Percentiles rank a stretch among this genome's conserved stretches.
These are phyloP conservation scores for Centruroides sculpturatus DNA, from an alignment of 1,140 invertebrate species.

Conservation along the genomic window DNA sequence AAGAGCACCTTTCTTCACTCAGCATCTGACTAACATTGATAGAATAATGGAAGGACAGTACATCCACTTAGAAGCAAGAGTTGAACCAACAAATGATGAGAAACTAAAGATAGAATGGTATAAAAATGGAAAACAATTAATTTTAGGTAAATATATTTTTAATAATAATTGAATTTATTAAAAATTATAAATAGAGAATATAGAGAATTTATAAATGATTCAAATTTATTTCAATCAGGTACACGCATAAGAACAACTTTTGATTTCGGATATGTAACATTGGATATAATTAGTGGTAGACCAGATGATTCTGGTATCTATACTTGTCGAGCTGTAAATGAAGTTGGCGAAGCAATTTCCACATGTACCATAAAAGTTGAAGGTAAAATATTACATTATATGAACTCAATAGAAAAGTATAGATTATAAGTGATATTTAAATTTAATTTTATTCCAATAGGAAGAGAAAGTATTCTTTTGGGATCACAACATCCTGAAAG, in stretches of 20 bases:
- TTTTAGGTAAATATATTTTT: constrained; percentile 43
- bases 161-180: background rate
- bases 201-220: background rate
- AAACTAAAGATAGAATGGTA: constrained; percentile 61
- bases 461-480: constrained; percentile 50
- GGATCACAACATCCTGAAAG: constrained; percentile 90
- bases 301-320: constrained; percentile 86
- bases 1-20: constrained; percentile 81
- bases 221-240: constrained; percentile 25
- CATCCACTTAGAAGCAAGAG: constrained; percentile 22
- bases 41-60: constrained; percentile 61
- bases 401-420: too few relatives aligned
- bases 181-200: too few relatives aligned
- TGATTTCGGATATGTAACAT: constrained; percentile 83
- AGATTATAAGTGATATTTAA: too few relatives aligned
- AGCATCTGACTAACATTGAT: constrained; percentile 71
- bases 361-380: constrained; percentile 80
- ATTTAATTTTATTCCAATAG: background rate
- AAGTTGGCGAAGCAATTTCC: constrained; percentile 77
- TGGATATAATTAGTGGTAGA: constrained; percentile 72
- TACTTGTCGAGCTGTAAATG: constrained; percentile 76
- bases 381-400: constrained; percentile 23
- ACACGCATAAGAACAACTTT: constrained; percentile 71
- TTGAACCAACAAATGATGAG: constrained; percentile 32
- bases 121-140: constrained; percentile 73